Base-by-base conservation (phyloP, 2,888 invertebrate species). In the Tolmerus cingulatus region DNA sequence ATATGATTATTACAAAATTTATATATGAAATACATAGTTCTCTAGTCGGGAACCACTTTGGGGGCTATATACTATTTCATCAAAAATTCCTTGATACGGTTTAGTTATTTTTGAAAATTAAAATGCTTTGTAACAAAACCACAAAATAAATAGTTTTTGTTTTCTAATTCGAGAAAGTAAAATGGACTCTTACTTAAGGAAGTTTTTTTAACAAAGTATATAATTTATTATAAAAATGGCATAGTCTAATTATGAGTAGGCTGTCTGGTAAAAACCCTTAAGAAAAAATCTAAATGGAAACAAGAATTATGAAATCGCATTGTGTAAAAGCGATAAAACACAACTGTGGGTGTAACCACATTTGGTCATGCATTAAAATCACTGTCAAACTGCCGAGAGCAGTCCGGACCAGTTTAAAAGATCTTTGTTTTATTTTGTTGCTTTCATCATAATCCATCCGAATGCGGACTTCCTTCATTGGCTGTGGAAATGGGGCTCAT, bases 341-440 rank as follows among this genome's bases (percentile, higher is more conserved):
- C 46, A 43, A 43, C 43, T 14, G 78, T 78, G 78, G 78, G 78
- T 78, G 78, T 78, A 78, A n/a, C 46, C 37, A 46, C 43, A 5
- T 43, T 40, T 43, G 78, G 23, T 27, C 78, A 37, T 43, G 14
- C 43, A 23, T 19, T 46, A 40, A 78, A 78, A 78, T 78, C 78
- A 78, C 40, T 78, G 78, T 78, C 40, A 78, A 78, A 40, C 23
- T 78, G 78, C 46, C 78, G 40, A 78, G 40, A 78, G 78, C 46
- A 43, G 23, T 78, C 78, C 43, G 78, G 78, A 78, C 78, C 46
- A 40, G 78, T 78, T 78, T 78, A 27, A 14, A 43, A 78, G 78
- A 46, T 43, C 40, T 78, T 78, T 78, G 37, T 40, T 78, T 78
- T 43, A 43, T 78, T 78, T 37, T 78, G n/a, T 43, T n/a, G 43